Conservation (phyloP, 2,797 vertebrate species). For the Aldrovandia affinis region DNA sequence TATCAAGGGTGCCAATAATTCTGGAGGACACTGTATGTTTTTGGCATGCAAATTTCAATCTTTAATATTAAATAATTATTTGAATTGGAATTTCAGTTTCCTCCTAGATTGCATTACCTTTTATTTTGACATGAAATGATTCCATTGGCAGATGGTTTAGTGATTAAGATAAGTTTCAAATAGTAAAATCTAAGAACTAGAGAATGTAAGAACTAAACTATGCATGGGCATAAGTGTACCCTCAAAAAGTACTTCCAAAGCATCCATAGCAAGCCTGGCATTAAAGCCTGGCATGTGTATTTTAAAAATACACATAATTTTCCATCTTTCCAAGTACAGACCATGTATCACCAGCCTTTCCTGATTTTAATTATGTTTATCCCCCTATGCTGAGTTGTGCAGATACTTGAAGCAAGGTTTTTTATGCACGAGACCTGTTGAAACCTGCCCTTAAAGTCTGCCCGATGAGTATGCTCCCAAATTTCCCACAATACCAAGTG, state of each 20-base stretch:
- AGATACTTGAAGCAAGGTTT: constrained; percentile 20
- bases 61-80: not conserved
- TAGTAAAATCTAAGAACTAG: no score
- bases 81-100: not conserved
- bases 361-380: not conserved
- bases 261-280: no score
- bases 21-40: no score
- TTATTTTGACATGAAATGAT: not conserved
- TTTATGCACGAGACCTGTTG: constrained; percentile 20
- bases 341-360: constrained; percentile 6
- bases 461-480: constrained; percentile 8
- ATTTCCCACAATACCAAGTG: constrained; percentile 17
- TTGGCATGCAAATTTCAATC: no score
- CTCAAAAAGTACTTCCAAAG: no score
- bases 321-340: not conserved
- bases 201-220: no score
- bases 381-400: not conserved
- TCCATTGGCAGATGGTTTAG: not conserved
- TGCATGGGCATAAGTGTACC: no score
- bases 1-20: no score
- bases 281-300: no score
- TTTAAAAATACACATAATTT: no score
- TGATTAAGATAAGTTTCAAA: not conserved
- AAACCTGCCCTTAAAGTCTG: constrained; percentile 15
- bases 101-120: not conserved